Evolutionary conservation across 2,113 vertebrate species (phyloP).

Genomic region (Leptobrachium ailaonicum): DNA sequence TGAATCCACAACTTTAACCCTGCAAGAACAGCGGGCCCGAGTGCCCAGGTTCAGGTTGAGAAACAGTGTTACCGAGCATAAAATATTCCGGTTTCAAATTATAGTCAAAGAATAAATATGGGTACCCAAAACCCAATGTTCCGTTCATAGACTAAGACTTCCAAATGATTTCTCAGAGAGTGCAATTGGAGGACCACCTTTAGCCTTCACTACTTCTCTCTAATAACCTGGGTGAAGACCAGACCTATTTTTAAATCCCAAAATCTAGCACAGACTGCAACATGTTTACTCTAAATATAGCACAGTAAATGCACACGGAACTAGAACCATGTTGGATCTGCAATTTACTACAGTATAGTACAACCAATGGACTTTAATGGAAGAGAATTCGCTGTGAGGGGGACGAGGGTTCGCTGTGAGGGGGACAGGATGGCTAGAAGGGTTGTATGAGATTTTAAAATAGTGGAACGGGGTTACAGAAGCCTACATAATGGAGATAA

Average conservation of each 20-base stretch:
- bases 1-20: conserved; percentile 17
- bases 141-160: not conserved
- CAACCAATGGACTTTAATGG: no score
- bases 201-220: not conserved
- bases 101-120: not conserved
- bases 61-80: not conserved
- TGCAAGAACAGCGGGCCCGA: not conserved
- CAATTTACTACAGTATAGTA: not conserved
- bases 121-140: not conserved
- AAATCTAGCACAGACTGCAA: not conserved
- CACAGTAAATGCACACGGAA: not conserved
- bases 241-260: not conserved
- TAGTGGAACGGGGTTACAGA: no score
- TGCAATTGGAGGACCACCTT: not conserved
- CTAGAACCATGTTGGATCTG: not conserved
- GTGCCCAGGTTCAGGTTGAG: not conserved
- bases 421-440: no score
- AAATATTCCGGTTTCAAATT: not conserved
- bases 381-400: no score
- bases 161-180: not conserved
- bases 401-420: no score
- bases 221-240: not conserved
- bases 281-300: not conserved
- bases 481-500: no score
- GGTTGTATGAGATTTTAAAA: no score